A percentile compares a stretch with the other conserved stretches of the same genome.
phyloP scores from a whole-genome alignment of 2,888 invertebrate genomes.

The Autographa gamma region DNA sequence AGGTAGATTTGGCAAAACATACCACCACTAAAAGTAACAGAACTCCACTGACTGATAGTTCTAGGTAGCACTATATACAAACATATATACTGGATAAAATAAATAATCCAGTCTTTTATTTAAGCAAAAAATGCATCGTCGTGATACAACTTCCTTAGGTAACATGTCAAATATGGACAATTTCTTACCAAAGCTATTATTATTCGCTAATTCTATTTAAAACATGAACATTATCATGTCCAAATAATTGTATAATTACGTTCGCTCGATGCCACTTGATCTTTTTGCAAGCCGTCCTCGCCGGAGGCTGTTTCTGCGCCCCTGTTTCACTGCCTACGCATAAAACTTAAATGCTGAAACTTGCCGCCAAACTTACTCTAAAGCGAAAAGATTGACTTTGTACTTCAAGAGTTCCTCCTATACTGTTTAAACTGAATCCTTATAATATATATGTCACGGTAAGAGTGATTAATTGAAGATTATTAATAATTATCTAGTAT shows the following conservation, averaged over 20 bases:
- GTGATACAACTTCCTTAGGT: not conserved
- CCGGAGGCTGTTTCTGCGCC: conserved; percentile 41
- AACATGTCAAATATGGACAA: too few relatives aligned
- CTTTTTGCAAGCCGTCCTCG: conserved; percentile 54
- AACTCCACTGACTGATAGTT: too few relatives aligned
- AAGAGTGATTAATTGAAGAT: too few relatives aligned
- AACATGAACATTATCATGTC: conserved; percentile 19
- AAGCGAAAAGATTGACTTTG: conserved; percentile 54
- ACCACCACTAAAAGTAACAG: too few relatives aligned
- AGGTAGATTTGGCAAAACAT: too few relatives aligned
- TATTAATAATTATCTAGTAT: too few relatives aligned
- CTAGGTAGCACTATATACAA: too few relatives aligned
- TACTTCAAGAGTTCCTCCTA: conserved; percentile 22
- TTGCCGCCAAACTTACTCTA: conserved; percentile 47
- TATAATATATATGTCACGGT: too few relatives aligned
- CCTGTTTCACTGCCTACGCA: conserved; percentile 33
- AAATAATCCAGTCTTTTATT: not conserved
- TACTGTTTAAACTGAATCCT: not conserved
- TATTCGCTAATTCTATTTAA: not conserved
- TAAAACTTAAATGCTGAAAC: conserved; percentile 52
- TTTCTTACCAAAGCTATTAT: conserved; percentile 3
- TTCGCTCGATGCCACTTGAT: conserved; percentile 45
- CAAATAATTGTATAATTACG: conserved; percentile 44
- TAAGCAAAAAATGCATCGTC: not conserved
- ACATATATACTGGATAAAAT: too few relatives aligned